Evolutionary conservation across 1,140 invertebrate genomes (phyloP), one percentile per base, ranked within the genome.

Genomic region (Trissolcus basalis): DNA sequence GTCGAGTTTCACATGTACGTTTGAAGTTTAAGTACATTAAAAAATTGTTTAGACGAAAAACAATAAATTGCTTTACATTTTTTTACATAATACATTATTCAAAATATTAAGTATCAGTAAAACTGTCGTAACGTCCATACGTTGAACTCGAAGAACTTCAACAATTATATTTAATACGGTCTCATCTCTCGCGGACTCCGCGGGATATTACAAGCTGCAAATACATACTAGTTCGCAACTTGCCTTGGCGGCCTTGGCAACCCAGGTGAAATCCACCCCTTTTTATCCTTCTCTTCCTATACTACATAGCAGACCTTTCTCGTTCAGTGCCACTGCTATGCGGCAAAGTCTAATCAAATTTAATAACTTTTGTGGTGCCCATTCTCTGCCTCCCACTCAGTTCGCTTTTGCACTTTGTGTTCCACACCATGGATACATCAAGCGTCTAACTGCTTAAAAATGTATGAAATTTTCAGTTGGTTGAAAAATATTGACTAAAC

Each of bases 161-260:
- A 86, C 85, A 85, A 86, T 86, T 85, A 87, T 86, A 86, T 85
- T 86, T 86, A 87, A 87, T 82, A 84, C 76, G 82, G 83, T 83
- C 78, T 82, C 72, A 69, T 81, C 78, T 78, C 82, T 49, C 54
- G 79, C 64, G 76, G 79, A 73, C 74, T 64, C 68, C 53, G 69
- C 65, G 79, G 73, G 74, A 74, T 78, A 80, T 83, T 82, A 80
- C 82, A 83, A 80, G 79, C 81, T 80, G 78, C 77, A 78, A 80
- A 85, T 83, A 82, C 75, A 80, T 83, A 81, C 80, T 72, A 83
- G 77, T 80, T 82, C 68, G 74, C 81, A 85, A 86, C 78, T 82
- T 74, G 71, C 78, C 71, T 73, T 77, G 69, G 70, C 59, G 55
- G 77, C 79, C 71, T 81, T 79, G 73, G 78, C 79, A 81, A 77